Percentiles rank a stretch among this genome's conserved stretches.
phyloP scores from a whole-genome alignment of 2,888 invertebrate genomes.

The Scaeva pyrastri region DNA sequence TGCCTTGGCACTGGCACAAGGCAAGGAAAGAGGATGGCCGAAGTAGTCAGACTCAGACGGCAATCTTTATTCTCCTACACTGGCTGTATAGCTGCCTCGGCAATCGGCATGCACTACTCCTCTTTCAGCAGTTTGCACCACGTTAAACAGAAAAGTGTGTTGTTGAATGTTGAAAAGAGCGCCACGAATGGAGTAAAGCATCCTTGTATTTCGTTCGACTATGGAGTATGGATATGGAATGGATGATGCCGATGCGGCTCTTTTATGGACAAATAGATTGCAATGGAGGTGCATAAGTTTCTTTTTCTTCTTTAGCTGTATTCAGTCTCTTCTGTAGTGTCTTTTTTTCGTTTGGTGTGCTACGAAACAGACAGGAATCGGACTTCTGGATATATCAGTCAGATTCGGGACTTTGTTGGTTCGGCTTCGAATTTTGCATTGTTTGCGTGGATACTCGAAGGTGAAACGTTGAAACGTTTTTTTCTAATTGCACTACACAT shows the following conservation, averaged over 20 bases:
- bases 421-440: slow-evolving; percentile 68
- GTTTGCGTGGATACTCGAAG: slow-evolving; percentile 36
- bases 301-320: slow-evolving; percentile 71
- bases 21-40: slow-evolving; percentile 52
- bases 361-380: slow-evolving; percentile 71
- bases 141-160: slow-evolving; percentile 51
- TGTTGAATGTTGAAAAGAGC: slow-evolving; percentile 57
- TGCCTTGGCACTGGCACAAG: slow-evolving; percentile 35
- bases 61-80: slow-evolving; percentile 72
- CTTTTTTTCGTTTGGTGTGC: slow-evolving; percentile 42
- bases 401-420: slow-evolving; percentile 72
- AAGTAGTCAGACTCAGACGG: slow-evolving; percentile 74
- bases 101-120: slow-evolving; percentile 57
- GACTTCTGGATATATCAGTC: slow-evolving; percentile 72
- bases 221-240: too few species aligned
- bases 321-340: slow-evolving; percentile 66
- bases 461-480: not conserved
- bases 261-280: slow-evolving; percentile 70
- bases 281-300: slow-evolving; percentile 75
- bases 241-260: slow-evolving; percentile 73
- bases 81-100: slow-evolving; percentile 14
- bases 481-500: not conserved
- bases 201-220: slow-evolving; percentile 66
- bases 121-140: slow-evolving; percentile 72
- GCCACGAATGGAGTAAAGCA: slow-evolving; percentile 62